A percentile compares a stretch with the other conserved stretches of the same genome.
Conservation (phyloP, 2,113 vertebrate genomes). For the Echinops telfairi region DNA sequence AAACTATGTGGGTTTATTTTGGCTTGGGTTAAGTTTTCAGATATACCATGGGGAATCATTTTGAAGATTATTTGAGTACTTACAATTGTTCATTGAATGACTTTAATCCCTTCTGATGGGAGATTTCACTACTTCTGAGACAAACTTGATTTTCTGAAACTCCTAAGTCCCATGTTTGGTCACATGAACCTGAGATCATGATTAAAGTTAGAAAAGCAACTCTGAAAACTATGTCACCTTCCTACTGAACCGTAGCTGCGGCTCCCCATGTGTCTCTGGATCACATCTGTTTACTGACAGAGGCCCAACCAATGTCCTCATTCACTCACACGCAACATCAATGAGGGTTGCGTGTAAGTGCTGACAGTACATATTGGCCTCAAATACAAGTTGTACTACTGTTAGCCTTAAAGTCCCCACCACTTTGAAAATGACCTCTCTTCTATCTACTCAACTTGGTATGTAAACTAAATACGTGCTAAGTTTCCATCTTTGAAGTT, state of each 20-base stretch:
- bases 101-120: slow-evolving; percentile 66
- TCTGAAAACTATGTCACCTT: slow-evolving; percentile 63
- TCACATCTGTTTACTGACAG: slow-evolving; percentile 71
- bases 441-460: not conserved
- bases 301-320: slow-evolving; percentile 67
- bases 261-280: slow-evolving; percentile 60
- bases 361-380: not conserved
- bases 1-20: slow-evolving; percentile 72
- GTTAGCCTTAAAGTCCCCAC: not conserved
- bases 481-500: not conserved
- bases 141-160: slow-evolving; percentile 67
- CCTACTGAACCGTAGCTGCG: slow-evolving; percentile 74
- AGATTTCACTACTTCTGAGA: slow-evolving; percentile 72
- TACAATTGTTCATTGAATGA: slow-evolving; percentile 60
- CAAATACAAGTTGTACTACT: not conserved
- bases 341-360: not conserved
- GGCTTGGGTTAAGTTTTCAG: slow-evolving; percentile 59
- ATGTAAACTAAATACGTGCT: not conserved
- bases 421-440: not conserved
- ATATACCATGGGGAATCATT: slow-evolving; percentile 61
- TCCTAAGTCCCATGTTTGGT: slow-evolving; percentile 55
- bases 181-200: slow-evolving; percentile 55
- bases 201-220: slow-evolving; percentile 64
- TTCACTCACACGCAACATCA: slow-evolving; percentile 54
- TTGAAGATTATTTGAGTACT: slow-evolving; percentile 67